These are phyloP conservation scores for Phthorimaea operculella DNA, from an alignment of 1,140 invertebrate species.

Conservation along the genomic window DNA sequence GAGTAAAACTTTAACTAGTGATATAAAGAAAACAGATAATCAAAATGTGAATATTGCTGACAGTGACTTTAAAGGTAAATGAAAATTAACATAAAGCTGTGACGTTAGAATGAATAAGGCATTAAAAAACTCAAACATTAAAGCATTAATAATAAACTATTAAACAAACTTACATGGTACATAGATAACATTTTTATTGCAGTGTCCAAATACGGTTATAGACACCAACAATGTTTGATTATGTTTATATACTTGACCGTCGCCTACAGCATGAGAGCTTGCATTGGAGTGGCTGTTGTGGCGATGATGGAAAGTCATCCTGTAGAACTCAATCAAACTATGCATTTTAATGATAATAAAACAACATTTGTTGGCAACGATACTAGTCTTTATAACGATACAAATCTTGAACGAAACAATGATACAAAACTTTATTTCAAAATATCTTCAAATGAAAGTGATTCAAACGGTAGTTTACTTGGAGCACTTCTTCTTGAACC, in stretches of 20 bases:
- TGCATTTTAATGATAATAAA: neutral
- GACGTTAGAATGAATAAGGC: neutral
- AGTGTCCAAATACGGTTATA: constrained; percentile 43
- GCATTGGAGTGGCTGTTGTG: constrained; percentile 77
- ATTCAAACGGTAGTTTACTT: neutral
- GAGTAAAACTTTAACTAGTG: too few species aligned
- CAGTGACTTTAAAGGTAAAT: constrained; percentile 19
- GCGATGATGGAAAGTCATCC: constrained; percentile 70
- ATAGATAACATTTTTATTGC: neutral
- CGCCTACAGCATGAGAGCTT: constrained; percentile 75
- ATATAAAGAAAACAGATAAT: too few species aligned
- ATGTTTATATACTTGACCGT: constrained; percentile 73
- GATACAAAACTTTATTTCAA: constrained; percentile 12
- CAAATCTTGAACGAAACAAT: neutral
- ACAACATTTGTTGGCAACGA: neutral
- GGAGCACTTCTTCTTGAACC: constrained; percentile 25
- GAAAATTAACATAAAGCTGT: neutral
- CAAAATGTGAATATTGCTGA: neutral
- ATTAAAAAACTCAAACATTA: neutral
- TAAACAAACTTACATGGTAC: constrained; percentile 4
- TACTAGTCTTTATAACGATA: neutral
- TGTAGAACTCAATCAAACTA: neutral
- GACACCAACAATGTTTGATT: constrained; percentile 75
- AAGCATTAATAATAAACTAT: neutral
- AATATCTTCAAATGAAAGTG: neutral